phyloP scores from a whole-genome alignment of 2,113 vertebrate genomes.

The Calidris pugnax region DNA sequence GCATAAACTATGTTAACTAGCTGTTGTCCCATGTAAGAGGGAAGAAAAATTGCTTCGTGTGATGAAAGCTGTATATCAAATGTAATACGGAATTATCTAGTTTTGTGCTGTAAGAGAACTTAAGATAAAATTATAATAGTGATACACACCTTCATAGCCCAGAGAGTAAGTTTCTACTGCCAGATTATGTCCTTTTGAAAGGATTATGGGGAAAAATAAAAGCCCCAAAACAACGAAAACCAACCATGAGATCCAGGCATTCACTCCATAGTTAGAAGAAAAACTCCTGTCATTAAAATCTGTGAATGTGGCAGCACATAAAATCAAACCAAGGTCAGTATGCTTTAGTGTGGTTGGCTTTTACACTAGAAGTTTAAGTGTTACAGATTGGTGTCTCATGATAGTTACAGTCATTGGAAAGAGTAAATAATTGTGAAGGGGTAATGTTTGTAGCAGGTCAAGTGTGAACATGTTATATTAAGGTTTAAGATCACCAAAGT shows the following conservation, averaged over 20 bases:
- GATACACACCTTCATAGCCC: not conserved
- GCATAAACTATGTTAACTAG: not conserved
- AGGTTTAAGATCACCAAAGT: not conserved
- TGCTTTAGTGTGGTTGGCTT: not conserved
- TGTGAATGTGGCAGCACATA: not conserved
- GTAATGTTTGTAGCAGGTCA: not conserved
- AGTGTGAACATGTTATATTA: not conserved
- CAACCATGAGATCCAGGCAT: not conserved
- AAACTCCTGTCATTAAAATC: not conserved
- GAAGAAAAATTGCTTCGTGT: not conserved
- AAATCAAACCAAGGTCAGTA: not conserved
- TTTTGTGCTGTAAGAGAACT: not conserved
- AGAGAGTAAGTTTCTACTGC: not conserved
- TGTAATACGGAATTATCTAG: not conserved
- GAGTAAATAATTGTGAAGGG: not conserved
- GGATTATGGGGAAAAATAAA: not conserved
- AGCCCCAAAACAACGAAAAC: not conserved
- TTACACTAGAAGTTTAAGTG: not conserved
- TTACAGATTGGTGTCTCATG: not conserved
- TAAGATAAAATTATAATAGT: not conserved
- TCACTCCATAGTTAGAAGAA: not conserved
- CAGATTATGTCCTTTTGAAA: not conserved
- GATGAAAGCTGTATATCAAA: not conserved
- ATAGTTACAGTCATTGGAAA: not conserved
- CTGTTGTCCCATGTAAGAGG: not conserved